Base-by-base conservation (phyloP, 2,113 vertebrate genomes). In the Sander vitreus region DNA sequence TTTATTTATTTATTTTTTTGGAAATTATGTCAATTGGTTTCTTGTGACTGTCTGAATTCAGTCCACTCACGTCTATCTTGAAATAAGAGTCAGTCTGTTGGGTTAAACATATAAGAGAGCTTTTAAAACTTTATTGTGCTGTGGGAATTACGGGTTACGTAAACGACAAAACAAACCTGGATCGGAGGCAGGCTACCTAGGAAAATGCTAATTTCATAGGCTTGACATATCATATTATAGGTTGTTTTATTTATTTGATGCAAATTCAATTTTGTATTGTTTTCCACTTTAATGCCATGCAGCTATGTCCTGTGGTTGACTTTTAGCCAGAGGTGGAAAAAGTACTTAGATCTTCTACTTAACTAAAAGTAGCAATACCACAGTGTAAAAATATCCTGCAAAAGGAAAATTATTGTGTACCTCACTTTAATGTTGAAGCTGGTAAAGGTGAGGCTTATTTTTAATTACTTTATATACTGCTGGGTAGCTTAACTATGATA, bases 1-100 rank as follows among this genome's bases (percentile, higher is more conserved):
- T 62, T 2, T 11, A 14, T 77, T 73, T 89, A 74, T 83, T 88
- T 89, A 47, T 21, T 3, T 36, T 33, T 19, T 59, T 81, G 68
- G 75, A 74, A 54, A 60, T 19, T 54, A 80, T 47, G 45, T 25
- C 23, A 54, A 51, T 73, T 84, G 65, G 53, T 69, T 71, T 81
- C 76, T 83, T 71, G 79, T 91, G 81, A 89, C 78, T 13, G 51
- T 53, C 27, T 66, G 77, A 15, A 0, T 43, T 47, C 6, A 65
- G 21, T 7, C 30, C 8, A 7, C 43, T 62, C 51, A 8, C 13
- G 33, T 33, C 7, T 2, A 21, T 23, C 4, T 53, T 27, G 4
- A 43, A 30, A 45, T 71, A 3, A 18, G 23, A 27, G 14, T 4
- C 19, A 30, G 15, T 78, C 1, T 45, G 14, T 45, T 45, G 19